Evolutionary conservation across 2,888 invertebrate genomes (phyloP), one percentile per base, ranked within the genome.

Genomic region (Zonitis immaculata): DNA sequence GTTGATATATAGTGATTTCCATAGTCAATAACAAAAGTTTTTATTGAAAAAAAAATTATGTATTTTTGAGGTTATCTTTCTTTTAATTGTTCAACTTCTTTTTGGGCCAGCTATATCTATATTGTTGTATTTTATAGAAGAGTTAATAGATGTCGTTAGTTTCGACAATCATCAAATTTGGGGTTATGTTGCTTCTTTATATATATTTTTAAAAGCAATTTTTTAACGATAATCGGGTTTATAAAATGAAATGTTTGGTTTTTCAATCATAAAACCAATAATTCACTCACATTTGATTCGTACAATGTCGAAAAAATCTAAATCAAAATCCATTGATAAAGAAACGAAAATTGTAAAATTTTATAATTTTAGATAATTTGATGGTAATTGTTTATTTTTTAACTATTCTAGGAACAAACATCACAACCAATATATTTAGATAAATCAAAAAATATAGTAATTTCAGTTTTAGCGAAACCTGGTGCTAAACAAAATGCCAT

Each of bases 401-500:
- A 42, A 16, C 25, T 42, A 26, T 59, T 59, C 5, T 42, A 55
- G 60, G 52, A 58, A 42, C 49, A 53, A 48, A 44, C 54, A n/a
- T n/a, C n/a, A 12, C 51, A 55, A 42, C 76, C 79, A n/a, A 63
- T 85, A 16, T 68, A 67, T 28, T 49, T 78, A 51, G 77, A 83
- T 65, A 84, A 85, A 70, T 68, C 74, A 43, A 85, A 86, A 20
- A 81, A 83, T 65, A 80, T 88, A 53, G 68, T 76, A 11, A 80
- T 89, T 22, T 80, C 81, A 67, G 78, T 89, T 57, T 77, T 84
- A 53, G 88, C 88, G 0, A 89, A 89, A 71, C 89, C 89, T 16
- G 89, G 89, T 43, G 85, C 89, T 0, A 89, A 87, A 73, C 79
- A 80, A 50, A 88, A 85, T 70, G 76, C 79, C 43, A 80, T 89